Evolutionary conservation across 2,797 vertebrate species (phyloP).

Genomic region (Lithobates sylvaticus): DNA sequence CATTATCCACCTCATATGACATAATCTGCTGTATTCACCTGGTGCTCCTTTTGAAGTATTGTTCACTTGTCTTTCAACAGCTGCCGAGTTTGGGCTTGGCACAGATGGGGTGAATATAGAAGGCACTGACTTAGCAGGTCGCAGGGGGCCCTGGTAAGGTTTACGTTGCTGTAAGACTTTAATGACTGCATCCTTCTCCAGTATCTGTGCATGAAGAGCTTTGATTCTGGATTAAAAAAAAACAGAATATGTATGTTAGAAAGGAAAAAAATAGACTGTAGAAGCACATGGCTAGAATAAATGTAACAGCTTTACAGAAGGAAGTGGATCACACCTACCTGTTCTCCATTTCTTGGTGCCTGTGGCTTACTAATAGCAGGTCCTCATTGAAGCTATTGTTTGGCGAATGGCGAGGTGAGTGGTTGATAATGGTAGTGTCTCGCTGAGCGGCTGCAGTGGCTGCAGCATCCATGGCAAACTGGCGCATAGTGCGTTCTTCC

Average conservation of each 20-base stretch:
- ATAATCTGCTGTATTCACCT: slow-evolving; percentile 75
- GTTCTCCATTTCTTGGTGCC: slow-evolving; percentile 96
- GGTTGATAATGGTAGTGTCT: slow-evolving; percentile 95
- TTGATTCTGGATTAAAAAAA: slow-evolving; percentile 80
- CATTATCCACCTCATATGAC: neutral
- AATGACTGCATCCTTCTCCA: slow-evolving; percentile 96
- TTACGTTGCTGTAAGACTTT: slow-evolving; percentile 93
- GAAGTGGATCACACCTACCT: slow-evolving; percentile 74
- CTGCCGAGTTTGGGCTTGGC: slow-evolving; percentile 34
- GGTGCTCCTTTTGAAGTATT: slow-evolving; percentile 63
- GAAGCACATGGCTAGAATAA: neutral
- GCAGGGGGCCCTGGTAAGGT: slow-evolving; percentile 81
- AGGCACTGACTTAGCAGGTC: slow-evolving; percentile 90
- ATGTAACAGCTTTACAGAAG: neutral
- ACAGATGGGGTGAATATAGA: slow-evolving; percentile 78
- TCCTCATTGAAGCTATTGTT: slow-evolving; percentile 94
- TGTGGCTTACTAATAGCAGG: slow-evolving; percentile 83
- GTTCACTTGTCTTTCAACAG: slow-evolving; percentile 63
- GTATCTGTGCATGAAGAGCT: slow-evolving; percentile 90
- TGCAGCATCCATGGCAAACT: slow-evolving; percentile 96
- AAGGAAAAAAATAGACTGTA: neutral
- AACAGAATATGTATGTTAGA: neutral
- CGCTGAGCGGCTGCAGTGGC: slow-evolving; percentile 94
- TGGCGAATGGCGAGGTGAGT: slow-evolving; percentile 91
- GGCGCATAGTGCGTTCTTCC: slow-evolving; percentile 96